Evolutionary conservation across 1,140 invertebrate species (phyloP).

Genomic region (Pseudomyrmex pallidus): DNA sequence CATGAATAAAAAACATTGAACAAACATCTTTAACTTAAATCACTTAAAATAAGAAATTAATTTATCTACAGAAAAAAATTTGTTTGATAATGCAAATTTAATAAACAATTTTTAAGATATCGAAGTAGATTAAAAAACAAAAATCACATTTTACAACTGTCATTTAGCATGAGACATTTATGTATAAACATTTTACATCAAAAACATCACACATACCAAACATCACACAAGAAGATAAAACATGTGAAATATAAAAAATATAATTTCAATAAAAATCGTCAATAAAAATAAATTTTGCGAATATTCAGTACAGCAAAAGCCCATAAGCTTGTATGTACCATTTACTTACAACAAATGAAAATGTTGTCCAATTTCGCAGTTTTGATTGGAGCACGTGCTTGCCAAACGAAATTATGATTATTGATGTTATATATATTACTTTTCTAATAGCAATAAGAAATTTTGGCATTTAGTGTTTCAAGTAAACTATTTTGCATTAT

Average conservation of each 20-base stretch:
- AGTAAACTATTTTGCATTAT: not conserved
- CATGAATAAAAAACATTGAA: too few species aligned
- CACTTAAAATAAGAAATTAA: too few species aligned
- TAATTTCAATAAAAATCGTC: too few species aligned
- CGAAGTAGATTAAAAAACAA: too few species aligned
- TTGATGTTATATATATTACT: conserved; percentile 28
- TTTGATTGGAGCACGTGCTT: conserved; percentile 83
- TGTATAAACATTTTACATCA: not conserved
- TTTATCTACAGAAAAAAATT: too few species aligned
- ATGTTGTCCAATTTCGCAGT: conserved; percentile 82
- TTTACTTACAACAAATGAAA: conserved; percentile 82
- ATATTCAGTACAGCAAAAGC: not conserved
- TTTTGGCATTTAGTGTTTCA: not conserved
- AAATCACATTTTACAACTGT: not conserved
- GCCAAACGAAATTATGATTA: conserved; percentile 77
- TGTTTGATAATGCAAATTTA: too few species aligned
- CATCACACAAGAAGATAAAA: not conserved
- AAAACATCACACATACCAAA: not conserved
- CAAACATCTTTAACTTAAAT: too few species aligned
- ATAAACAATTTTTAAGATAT: too few species aligned
- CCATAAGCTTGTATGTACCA: conserved; percentile 6
- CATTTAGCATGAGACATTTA: not conserved
- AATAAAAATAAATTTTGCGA: too few species aligned
- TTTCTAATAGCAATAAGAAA: conserved; percentile 5
- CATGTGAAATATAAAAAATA: too few species aligned